Conservation (phyloP, 2,888 invertebrate genomes). For the Microctonus hyperodae region DNA sequence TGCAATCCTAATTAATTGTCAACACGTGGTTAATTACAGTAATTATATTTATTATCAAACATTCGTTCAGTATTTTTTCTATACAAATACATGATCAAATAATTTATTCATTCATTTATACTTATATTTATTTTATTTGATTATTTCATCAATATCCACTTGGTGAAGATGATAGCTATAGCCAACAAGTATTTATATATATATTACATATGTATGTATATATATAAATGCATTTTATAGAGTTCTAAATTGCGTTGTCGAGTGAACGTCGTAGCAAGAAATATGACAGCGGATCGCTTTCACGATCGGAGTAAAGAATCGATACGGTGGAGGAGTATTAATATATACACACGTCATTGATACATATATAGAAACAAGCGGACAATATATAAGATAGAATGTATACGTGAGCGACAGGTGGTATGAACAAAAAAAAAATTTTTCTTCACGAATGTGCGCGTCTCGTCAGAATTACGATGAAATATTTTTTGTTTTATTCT, state of each 20-base stretch:
- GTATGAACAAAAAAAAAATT: slow-evolving; percentile 50
- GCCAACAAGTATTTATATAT: background rate
- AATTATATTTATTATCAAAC: slow-evolving; percentile 54
- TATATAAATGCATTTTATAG: slow-evolving; percentile 36
- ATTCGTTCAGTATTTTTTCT: slow-evolving; percentile 36
- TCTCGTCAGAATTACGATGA: slow-evolving; percentile 47
- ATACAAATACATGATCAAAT: background rate
- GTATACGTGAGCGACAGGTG: slow-evolving; percentile 51
- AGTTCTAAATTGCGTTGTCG: slow-evolving; percentile 53
- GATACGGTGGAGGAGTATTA: slow-evolving; percentile 24
- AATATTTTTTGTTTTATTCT: slow-evolving; percentile 6
- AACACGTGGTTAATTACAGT: slow-evolving; percentile 51
- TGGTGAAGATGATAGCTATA: background rate
- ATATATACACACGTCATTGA: background rate
- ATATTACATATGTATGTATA: background rate
- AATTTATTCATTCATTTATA: no score
- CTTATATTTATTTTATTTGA: no score
- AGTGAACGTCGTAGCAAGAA: slow-evolving; percentile 48
- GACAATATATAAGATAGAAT: slow-evolving; percentile 27
- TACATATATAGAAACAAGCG: slow-evolving; percentile 14
- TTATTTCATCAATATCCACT: background rate
- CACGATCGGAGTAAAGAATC: slow-evolving; percentile 52
- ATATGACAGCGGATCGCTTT: slow-evolving; percentile 53
- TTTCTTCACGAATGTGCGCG: slow-evolving; percentile 36
- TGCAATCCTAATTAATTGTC: slow-evolving; percentile 58